A percentile compares a stretch with the other conserved stretches of the same genome.
Evolutionary conservation across 2,888 invertebrate genomes (phyloP).

Genomic region (Dicranocentrus wangi): DNA sequence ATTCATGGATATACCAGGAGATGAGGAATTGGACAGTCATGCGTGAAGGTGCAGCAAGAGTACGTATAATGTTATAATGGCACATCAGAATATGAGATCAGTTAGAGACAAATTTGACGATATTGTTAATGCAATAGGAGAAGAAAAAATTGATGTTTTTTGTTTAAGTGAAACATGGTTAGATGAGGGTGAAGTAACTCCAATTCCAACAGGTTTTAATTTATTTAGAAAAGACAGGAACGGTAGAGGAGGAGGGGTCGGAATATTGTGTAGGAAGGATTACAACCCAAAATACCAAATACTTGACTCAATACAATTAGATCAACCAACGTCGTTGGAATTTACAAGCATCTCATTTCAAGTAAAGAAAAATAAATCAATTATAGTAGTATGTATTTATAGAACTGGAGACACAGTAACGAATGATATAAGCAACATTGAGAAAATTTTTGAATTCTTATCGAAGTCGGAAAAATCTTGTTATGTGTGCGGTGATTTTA

Average conservation of each 20-base stretch:
- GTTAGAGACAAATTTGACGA: conserved; percentile 25
- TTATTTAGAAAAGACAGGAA: neutral
- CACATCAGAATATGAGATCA: conserved; percentile 35
- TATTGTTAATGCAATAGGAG: neutral
- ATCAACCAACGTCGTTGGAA: conserved; percentile 8
- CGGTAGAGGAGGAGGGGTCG: conserved; percentile 25
- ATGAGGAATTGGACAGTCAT: no score
- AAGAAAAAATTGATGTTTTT: conserved; percentile 14
- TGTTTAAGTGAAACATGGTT: conserved; percentile 36
- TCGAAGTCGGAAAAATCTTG: neutral
- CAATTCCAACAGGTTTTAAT: neutral
- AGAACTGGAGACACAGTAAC: neutral
- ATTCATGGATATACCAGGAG: no score
- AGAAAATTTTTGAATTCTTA: neutral
- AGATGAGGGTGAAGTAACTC: neutral
- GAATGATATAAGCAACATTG: conserved; percentile 7
- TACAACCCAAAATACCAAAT: neutral
- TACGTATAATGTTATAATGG: neutral
- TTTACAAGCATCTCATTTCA: neutral
- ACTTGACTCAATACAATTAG: neutral
- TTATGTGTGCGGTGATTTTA: conserved; percentile 12
- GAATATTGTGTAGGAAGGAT: neutral
- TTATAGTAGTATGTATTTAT: conserved; percentile 18
- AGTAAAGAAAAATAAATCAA: conserved; percentile 1
- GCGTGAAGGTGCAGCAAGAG: no score